Base-by-base conservation (phyloP, 1,140 invertebrate species). In the Drosophila sechellia region DNA sequence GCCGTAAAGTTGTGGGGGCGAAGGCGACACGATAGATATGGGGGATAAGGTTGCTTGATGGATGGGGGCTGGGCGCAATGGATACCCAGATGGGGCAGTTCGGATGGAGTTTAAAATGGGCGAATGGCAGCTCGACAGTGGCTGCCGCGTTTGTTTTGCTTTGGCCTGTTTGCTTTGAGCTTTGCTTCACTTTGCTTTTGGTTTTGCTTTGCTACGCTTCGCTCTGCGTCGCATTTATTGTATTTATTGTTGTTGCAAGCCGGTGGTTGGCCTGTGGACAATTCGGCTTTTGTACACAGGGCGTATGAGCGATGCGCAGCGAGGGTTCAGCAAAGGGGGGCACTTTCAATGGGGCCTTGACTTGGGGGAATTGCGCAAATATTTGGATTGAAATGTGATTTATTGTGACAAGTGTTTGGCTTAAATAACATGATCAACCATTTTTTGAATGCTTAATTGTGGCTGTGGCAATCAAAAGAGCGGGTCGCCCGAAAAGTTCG, bases 361-460 rank as follows among this genome's bases (percentile, higher is more conserved):
- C 65, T 70, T 49, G 66, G 64, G 64, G 64, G 66, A 70, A 70
- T 70, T 70, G 66, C 52, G 66, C 65, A 70, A 74, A 74, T 74
- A 74, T 74, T 74, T 74, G 70, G 71, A 74, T 74, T 74, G 71
- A 74, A 74, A 74, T 74, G 71, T 74, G 71, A 74, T 74, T 74
- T 74, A 74, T 74, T 73, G 59, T 74, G 71, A 64, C 71, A 74
- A 74, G 69, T 63, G 70, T 74, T 74, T 54, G 71, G 70, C 71
- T 74, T 74, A 63, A 74, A 73, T 74, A 74, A 74, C 71, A 74
- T 54, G 71, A 74, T 70, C 64, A 70, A 55, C 43, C 66, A 69
- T 57, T 70, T 70, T 69, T 70, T 57, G 35, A 70, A 69, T 48
- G 66, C 50, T 70, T 70, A 70, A 70, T 70, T 70, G 66, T 45